These are phyloP conservation scores for Mellilla xanthometata DNA, from an alignment of 2,888 invertebrate species.

Conservation along the genomic window DNA sequence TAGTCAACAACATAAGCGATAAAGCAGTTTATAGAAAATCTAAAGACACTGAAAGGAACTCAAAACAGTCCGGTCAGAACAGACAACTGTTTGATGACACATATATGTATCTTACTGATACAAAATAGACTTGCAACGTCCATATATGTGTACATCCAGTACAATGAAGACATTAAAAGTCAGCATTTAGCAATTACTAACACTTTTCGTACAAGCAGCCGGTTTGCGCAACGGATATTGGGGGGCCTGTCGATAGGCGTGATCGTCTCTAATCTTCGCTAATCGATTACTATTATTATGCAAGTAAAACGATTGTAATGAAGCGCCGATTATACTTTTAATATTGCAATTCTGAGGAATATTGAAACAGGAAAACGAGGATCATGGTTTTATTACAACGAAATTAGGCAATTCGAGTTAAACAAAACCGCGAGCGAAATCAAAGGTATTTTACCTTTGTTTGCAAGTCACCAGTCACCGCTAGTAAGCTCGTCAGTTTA, in stretches of 20 bases:
- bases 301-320: slow-evolving; percentile 39
- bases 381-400: neutral
- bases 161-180: slow-evolving; percentile 36
- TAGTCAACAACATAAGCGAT: too few species aligned
- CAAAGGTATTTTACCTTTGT: too few species aligned
- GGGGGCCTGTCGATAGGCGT: slow-evolving; percentile 39
- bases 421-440: too few species aligned
- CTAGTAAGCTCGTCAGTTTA: too few species aligned
- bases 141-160: slow-evolving; percentile 5
- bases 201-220: slow-evolving; percentile 34
- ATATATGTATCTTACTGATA: too few species aligned
- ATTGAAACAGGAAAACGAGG: slow-evolving; percentile 4
- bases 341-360: slow-evolving; percentile 4
- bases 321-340: slow-evolving; percentile 28
- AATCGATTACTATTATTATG: slow-evolving; percentile 39
- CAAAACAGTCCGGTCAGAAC: too few species aligned
- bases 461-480: too few species aligned
- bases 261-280: slow-evolving; percentile 36
- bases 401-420: neutral
- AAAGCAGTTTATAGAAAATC: too few species aligned
- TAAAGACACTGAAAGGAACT: too few species aligned
- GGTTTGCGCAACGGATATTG: slow-evolving; percentile 39
- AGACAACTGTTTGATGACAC: too few species aligned
- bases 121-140: too few species aligned
- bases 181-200: slow-evolving; percentile 37